Evolutionary conservation across 2,888 invertebrate species (phyloP), one percentile per base, ranked within the genome.

Genomic region (Cheilosia impressa): DNA sequence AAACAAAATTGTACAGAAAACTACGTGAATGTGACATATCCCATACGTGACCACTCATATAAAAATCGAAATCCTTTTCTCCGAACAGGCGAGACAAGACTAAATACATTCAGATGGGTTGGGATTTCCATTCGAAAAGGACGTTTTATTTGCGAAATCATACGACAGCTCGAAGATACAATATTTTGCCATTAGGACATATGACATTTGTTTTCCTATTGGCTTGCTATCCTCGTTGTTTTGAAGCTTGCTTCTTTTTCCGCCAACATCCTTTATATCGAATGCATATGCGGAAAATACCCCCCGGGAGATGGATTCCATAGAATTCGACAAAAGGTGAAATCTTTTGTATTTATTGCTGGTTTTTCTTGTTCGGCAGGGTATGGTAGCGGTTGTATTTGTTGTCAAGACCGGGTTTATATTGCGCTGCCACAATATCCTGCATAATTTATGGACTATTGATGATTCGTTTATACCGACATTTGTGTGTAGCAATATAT

Each of bases 131-230:
- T 71, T 65, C 31, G 69, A 53, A 71, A 65, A 71, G 71, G 65
- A 71, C 71, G 65, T 82, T 38, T 82, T 76, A 76, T 82, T 71
- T 69, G 58, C 38, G 58, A 76, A 68, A 81, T 58, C 81, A 75
- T 76, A 71, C 58, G 45, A 76, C 71, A 52, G 71, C 71, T 47
- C 71, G 58, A 65, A 65, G 69, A 81, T 66, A 76, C 81, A 82
- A 82, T 76, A 82, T 82, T 71, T 82, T 47, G 53, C 65, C 57
- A 76, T 76, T 68, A 58, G 69, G 81, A 76, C 62, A 66, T 62
- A 75, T 80, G 80, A 80, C 76, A 60, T 76, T 76, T 76, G 76
- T 82, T 71, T 76, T 82, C 58, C 63, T 34, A 76, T 82, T 82
- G 81, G 76, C 81, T 82, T 82, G 58, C 65, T 82, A 82, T 76